Base-by-base conservation (phyloP, 2,888 invertebrate species). In the Morpho deidamia region DNA sequence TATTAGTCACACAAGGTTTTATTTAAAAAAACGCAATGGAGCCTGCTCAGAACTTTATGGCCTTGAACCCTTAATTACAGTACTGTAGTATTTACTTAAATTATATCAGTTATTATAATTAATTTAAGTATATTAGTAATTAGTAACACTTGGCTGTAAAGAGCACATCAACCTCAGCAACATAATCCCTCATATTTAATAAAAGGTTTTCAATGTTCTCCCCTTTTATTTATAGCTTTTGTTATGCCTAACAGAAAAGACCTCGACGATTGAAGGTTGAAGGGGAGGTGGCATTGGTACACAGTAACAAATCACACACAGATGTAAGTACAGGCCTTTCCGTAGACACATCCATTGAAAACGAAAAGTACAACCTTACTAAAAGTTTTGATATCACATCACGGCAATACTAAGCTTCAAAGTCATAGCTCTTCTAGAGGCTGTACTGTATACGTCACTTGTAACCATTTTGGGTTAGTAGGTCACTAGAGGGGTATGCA, bases 401-500 rank as follows among this genome's bases (percentile, higher is more conserved):
- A 49, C 62, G n/a, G 55, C 51, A 54, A 37, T 41, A 59, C 50
- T 49, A 55, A 47, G 41, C 42, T 41, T 43, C 34, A 48, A 60
- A 65, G 63, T 61, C 70, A 73, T 69, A 54, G 33, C 58, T 74
- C 61, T 65, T 71, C 43, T 68, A 65, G 62, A 62, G 69, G 68
- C 59, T 83, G 83, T 87, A 84, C 44, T 69, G 73, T 72, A 81
- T 83, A 88, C 88, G 88, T 88, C 88, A 88, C 81, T 71, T 64
- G 68, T 69, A 71, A 63, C 67, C 73, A 73, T 86, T 85, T 84
- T 84, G 78, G 87, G 87, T 88, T 71, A 88, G 78, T 86, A 79
- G 88, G 87, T 87, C 87, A 83, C 72, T 67, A 71, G 74, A 75
- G 82, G 82, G 80, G 82, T 76, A 76, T 83, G 84, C 83, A 83